Evolutionary conservation across 2,888 invertebrate genomes (phyloP).

Genomic region (Dimorphilus gyrociliatus): DNA sequence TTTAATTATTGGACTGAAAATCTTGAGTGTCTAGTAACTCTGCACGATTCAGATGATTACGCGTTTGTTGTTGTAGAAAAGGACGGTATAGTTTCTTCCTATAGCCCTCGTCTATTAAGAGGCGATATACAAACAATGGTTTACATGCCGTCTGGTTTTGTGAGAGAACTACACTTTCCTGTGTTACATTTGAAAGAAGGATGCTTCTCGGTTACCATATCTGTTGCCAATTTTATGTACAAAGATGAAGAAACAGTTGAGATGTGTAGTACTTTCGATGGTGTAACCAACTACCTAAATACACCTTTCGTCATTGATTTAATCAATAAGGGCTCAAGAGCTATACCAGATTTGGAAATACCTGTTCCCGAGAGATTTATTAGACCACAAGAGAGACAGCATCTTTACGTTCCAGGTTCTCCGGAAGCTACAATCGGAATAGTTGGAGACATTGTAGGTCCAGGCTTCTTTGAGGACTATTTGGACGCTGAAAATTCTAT

Average conservation of each 20-base stretch:
- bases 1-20: constrained; percentile 70
- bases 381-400: constrained; percentile 72
- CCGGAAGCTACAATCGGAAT: constrained; percentile 49
- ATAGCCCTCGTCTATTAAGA: constrained; percentile 71
- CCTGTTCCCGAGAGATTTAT: constrained; percentile 79
- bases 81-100: constrained; percentile 51
- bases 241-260: constrained; percentile 7
- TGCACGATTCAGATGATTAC: constrained; percentile 65
- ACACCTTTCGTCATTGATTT: constrained; percentile 78
- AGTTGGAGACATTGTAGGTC: constrained; percentile 44
- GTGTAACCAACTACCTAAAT: constrained; percentile 75
- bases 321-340: constrained; percentile 56
- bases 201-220: constrained; percentile 53
- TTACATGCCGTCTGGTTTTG: no score
- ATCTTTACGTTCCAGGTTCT: constrained; percentile 84
- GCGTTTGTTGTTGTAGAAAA: constrained; percentile 42
- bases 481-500: constrained; percentile 35
- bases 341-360: constrained; percentile 85
- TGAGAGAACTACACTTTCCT: constrained; percentile 64
- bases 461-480: constrained; percentile 38
- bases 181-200: constrained; percentile 67
- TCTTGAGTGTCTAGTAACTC: constrained; percentile 52
- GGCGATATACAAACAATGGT: constrained; percentile 91
- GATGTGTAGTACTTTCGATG: constrained; percentile 44
- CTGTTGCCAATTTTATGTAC: constrained; percentile 45